These are phyloP conservation scores for Galleria mellonella DNA, from an alignment of 1,140 invertebrate species.

Conservation along the genomic window DNA sequence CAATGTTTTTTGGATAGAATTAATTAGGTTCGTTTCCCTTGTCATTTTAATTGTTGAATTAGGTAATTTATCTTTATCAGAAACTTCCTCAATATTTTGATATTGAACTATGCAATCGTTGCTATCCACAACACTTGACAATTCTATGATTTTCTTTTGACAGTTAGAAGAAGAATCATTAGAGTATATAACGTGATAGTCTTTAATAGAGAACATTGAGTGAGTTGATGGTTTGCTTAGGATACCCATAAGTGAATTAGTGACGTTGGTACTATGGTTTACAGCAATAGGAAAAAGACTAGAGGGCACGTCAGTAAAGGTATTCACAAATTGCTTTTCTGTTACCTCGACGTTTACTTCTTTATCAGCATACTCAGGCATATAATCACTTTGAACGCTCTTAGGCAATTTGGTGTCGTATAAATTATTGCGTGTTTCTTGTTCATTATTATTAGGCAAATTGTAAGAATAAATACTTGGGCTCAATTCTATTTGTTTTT, in stretches of 20 bases:
- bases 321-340: conserved; percentile 21
- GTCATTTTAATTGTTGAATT: background rate
- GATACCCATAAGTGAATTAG: conserved; percentile 23
- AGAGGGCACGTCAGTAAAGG: conserved; percentile 39
- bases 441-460: conserved; percentile 17
- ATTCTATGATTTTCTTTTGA: conserved; percentile 16
- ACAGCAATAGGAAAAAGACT: conserved; percentile 17
- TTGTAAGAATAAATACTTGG: conserved; percentile 26
- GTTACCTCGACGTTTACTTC: conserved; percentile 28
- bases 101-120: background rate
- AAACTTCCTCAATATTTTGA: background rate
- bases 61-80: background rate
- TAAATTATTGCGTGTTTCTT: conserved; percentile 6
- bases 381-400: no score
- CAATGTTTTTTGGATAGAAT: background rate
- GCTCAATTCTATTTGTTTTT: conserved; percentile 23
- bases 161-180: conserved; percentile 7
- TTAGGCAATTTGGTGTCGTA: background rate
- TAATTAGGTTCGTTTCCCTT: background rate
- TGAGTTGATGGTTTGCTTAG: conserved; percentile 28
- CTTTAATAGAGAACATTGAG: conserved; percentile 23
- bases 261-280: conserved; percentile 23
- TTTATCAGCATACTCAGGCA: conserved; percentile 31
- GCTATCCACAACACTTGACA: background rate
- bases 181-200: conserved; percentile 16